Evolutionary conservation across 2,888 invertebrate genomes (phyloP).

Genomic region (Hirtodrosophila cameraria): DNA sequence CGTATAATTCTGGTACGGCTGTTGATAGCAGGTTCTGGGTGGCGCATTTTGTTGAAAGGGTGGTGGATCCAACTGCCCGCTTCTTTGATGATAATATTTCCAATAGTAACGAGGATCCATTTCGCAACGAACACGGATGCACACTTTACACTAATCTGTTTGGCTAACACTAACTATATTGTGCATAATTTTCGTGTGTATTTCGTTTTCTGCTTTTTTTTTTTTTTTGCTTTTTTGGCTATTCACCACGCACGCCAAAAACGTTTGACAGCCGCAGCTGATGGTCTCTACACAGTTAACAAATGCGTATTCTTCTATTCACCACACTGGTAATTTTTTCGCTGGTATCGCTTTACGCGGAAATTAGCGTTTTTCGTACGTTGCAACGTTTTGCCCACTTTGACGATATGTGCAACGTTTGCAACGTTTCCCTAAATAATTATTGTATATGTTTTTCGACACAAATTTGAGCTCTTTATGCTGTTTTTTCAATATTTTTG

Average conservation of each 20-base stretch:
- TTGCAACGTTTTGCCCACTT: conserved; percentile 19
- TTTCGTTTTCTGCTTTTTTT: conserved; percentile 38
- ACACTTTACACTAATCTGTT: no score
- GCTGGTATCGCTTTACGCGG: conserved; percentile 49
- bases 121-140: conserved; percentile 14
- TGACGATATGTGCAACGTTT: conserved; percentile 31
- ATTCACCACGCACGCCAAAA: conserved; percentile 50
- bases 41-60: conserved; percentile 14
- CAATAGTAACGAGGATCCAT: conserved; percentile 71
- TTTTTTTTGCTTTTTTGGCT: conserved; percentile 43
- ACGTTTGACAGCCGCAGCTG: conserved; percentile 67
- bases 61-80: conserved; percentile 42
- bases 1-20: conserved; percentile 63
- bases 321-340: conserved; percentile 69
- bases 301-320: conserved; percentile 70
- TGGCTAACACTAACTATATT: conserved; percentile 33
- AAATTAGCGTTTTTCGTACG: conserved; percentile 35
- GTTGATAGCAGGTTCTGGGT: conserved; percentile 21
- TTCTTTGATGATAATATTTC: conserved; percentile 35
- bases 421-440: conserved; percentile 28
- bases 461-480: conserved; percentile 26
- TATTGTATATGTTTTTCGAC: conserved; percentile 18
- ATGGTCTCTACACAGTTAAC: conserved; percentile 51
- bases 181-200: conserved; percentile 41
- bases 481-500: conserved; percentile 48